Evolutionary conservation across 2,888 invertebrate genomes (phyloP).

Genomic region (Trisateles emortualis): DNA sequence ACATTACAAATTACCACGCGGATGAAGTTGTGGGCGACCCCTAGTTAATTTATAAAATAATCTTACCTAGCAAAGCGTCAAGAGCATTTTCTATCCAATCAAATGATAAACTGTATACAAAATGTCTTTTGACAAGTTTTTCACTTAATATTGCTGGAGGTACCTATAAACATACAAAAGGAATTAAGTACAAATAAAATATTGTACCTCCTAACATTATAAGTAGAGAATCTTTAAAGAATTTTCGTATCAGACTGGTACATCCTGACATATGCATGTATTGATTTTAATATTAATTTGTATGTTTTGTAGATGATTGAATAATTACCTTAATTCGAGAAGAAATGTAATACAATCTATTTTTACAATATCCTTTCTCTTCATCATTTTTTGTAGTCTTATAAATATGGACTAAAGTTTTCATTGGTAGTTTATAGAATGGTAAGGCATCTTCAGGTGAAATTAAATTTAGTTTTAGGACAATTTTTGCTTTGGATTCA

Average conservation of each 20-base stretch:
- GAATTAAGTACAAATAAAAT: background rate
- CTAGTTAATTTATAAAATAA: background rate
- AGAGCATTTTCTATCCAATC: slow-evolving; percentile 84
- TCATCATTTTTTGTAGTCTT: slow-evolving; percentile 74
- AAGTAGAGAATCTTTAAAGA: too few species aligned
- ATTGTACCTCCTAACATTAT: too few species aligned
- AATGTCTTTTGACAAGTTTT: slow-evolving; percentile 80
- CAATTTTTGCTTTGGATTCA: slow-evolving; percentile 66
- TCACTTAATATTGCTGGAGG: slow-evolving; percentile 76
- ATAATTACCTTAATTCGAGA: slow-evolving; percentile 72
- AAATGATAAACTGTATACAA: slow-evolving; percentile 85
- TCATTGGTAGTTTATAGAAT: slow-evolving; percentile 77
- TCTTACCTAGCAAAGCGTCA: slow-evolving; percentile 79
- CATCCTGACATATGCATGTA: too few species aligned
- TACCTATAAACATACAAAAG: slow-evolving; percentile 56
- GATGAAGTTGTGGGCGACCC: too few species aligned
- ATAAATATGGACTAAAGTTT: slow-evolving; percentile 65
- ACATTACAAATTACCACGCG: too few species aligned
- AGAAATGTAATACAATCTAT: slow-evolving; percentile 87
- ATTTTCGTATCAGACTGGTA: too few species aligned
- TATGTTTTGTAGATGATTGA: background rate
- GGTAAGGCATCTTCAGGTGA: slow-evolving; percentile 84
- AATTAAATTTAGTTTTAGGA: slow-evolving; percentile 73
- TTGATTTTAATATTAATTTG: background rate
- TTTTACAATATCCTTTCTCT: slow-evolving; percentile 69